Conservation (phyloP, 2,113 vertebrate genomes). For the Corythornis cristatus region DNA sequence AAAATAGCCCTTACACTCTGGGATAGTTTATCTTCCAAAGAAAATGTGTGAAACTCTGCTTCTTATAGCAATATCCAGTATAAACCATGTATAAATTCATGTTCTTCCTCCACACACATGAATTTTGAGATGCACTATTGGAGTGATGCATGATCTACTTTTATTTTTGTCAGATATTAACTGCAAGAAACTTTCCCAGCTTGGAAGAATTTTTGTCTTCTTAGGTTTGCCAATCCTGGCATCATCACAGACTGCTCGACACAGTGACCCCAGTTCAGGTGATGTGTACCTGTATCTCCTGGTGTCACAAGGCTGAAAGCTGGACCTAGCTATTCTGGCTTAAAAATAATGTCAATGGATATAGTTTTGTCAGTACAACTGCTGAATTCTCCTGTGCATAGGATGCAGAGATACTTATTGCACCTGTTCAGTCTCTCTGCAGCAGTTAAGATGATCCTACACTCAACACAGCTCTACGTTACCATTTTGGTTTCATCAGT, state of each 20-base stretch:
- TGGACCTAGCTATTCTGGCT: background rate
- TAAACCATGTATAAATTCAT: background rate
- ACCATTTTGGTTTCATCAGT: constrained; percentile 29
- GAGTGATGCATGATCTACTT: background rate
- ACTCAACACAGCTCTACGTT: background rate
- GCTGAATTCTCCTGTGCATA: background rate
- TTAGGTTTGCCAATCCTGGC: background rate
- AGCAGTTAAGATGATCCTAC: constrained; percentile 14
- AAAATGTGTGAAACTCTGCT: background rate
- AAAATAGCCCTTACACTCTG: background rate
- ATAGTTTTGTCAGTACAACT: background rate
- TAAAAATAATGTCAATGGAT: background rate
- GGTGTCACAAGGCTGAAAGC: background rate
- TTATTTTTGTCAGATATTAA: background rate
- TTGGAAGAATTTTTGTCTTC: background rate
- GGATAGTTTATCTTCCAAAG: background rate
- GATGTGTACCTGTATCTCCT: background rate
- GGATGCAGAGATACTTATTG: background rate
- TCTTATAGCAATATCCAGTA: background rate
- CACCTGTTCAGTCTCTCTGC: constrained; percentile 53
- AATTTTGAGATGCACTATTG: background rate
- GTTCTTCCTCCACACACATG: background rate
- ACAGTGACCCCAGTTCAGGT: background rate
- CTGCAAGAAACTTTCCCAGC: background rate
- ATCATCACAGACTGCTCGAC: background rate